Conservation (phyloP, 1,140 invertebrate genomes). For the Nephotettix cincticeps region DNA sequence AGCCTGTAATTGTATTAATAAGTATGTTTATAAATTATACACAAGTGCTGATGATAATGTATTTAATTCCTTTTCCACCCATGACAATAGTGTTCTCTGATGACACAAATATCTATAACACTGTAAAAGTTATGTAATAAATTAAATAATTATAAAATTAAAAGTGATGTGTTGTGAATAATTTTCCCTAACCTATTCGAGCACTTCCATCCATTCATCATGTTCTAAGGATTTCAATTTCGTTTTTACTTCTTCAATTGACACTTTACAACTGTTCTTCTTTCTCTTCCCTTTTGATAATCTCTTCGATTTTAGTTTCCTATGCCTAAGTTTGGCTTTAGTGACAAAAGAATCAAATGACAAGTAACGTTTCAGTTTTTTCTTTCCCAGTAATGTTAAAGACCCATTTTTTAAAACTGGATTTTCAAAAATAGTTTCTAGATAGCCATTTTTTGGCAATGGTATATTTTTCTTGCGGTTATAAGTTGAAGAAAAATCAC, state of each 20-base stretch:
- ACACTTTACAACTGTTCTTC: background rate
- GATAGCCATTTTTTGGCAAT: background rate
- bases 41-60: too few relatives aligned
- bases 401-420: constrained; percentile 5
- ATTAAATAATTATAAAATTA: too few relatives aligned
- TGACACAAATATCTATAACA: too few relatives aligned
- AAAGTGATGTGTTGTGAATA: too few relatives aligned
- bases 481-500: background rate
- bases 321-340: background rate
- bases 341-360: background rate
- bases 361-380: background rate
- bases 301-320: background rate
- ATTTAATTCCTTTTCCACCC: too few relatives aligned
- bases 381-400: background rate
- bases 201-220: too few relatives aligned
- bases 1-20: too few relatives aligned
- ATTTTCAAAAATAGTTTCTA: constrained; percentile 13
- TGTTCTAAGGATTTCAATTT: background rate
- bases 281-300: background rate
- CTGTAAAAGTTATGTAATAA: too few relatives aligned
- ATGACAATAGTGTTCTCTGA: too few relatives aligned
- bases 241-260: background rate
- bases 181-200: too few relatives aligned
- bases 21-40: too few relatives aligned
- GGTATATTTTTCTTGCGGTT: background rate